Evolutionary conservation across 2,888 invertebrate genomes (phyloP).

Genomic region (Ecdyonurus torrentis): DNA sequence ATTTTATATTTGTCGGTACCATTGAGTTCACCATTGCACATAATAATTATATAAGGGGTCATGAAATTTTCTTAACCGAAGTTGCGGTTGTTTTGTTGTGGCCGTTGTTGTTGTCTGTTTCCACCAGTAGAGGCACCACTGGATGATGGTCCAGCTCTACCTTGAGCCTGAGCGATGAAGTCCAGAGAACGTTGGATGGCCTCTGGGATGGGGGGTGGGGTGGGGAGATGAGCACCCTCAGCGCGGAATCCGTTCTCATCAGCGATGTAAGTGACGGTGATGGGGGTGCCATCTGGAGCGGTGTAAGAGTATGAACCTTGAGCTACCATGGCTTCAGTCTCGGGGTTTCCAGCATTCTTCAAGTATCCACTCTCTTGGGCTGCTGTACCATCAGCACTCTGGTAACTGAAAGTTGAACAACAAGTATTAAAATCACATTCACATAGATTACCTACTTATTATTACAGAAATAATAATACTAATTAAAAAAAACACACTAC

Average conservation of each 20-base stretch:
- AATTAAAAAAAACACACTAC: too few species aligned
- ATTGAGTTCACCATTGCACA: too few species aligned
- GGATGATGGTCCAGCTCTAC: background rate
- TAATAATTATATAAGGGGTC: too few species aligned
- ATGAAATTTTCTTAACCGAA: background rate
- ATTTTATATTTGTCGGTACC: too few species aligned
- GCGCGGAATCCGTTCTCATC: constrained; percentile 43
- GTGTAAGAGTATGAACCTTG: constrained; percentile 12
- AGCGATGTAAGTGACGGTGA: constrained; percentile 39
- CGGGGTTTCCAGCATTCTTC: background rate
- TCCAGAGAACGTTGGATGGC: constrained; percentile 33
- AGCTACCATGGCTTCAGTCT: constrained; percentile 10
- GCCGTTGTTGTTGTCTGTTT: background rate
- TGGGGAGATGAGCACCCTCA: constrained; percentile 15
- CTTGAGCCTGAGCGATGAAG: constrained; percentile 30
- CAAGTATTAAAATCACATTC: too few species aligned
- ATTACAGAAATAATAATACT: too few species aligned
- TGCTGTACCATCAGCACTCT: constrained; percentile 5
- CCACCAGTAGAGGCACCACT: background rate
- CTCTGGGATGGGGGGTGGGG: constrained; percentile 4
- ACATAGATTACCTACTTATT: too few species aligned
- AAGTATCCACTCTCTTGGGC: constrained; percentile 1
- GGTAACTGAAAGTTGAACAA: constrained; percentile 4
- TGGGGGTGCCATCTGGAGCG: constrained; percentile 30
- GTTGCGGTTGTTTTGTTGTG: background rate